Evolutionary conservation across 2,888 invertebrate species (phyloP).

Genomic region (Chydorus sphaericus): DNA sequence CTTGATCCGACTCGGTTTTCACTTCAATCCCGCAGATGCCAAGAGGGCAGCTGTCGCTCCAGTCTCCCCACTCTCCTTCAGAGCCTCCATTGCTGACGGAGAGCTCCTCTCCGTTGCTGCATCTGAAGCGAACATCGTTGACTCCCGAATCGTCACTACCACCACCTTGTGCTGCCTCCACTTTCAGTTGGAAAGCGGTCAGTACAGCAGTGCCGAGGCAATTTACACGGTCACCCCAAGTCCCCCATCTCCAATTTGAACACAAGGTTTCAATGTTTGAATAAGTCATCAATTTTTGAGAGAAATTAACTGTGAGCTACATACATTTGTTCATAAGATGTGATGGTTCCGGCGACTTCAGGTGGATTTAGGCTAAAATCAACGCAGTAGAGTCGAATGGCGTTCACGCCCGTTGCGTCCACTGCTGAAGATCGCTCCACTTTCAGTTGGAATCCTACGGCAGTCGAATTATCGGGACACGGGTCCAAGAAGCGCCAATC

Average conservation of each 20-base stretch:
- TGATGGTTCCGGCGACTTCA: too few species aligned
- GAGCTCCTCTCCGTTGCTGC: not conserved
- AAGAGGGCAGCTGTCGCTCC: conserved; percentile 9
- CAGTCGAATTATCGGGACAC: not conserved
- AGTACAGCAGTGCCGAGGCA: not conserved
- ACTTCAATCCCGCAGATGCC: conserved; percentile 16
- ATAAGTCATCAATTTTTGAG: too few species aligned
- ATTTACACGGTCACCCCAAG: not conserved
- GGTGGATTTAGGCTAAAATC: too few species aligned
- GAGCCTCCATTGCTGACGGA: not conserved
- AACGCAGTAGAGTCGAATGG: not conserved
- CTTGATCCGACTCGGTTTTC: conserved; percentile 13
- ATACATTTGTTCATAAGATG: too few species aligned
- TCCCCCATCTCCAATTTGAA: not conserved
- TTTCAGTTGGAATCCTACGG: not conserved
- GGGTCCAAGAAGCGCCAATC: not conserved
- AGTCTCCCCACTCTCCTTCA: conserved; percentile 1
- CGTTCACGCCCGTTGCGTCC: too few species aligned
- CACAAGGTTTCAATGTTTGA: too few species aligned
- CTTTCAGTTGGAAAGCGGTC: not conserved
- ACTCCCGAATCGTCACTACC: conserved; percentile 3
- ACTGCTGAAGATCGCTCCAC: too few species aligned
- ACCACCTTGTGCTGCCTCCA: not conserved
- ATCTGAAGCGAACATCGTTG: conserved; percentile 7
- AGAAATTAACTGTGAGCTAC: too few species aligned